These are phyloP conservation scores for Achlya flavicornis DNA, from an alignment of 2,888 invertebrate species.

Conservation along the genomic window DNA sequence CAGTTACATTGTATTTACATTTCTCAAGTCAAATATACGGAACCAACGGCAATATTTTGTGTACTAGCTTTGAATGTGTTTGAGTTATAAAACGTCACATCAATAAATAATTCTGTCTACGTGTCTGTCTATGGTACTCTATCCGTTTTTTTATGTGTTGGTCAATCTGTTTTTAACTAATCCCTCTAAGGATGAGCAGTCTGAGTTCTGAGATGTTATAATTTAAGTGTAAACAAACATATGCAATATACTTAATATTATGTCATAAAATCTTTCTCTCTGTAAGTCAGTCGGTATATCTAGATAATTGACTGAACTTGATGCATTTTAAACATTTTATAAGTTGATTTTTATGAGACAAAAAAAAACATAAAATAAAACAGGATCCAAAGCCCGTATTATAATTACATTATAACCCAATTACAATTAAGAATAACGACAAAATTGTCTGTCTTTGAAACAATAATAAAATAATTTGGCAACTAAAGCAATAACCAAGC, in stretches of 20 bases:
- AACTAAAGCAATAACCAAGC: not conserved
- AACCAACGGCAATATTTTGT: no score
- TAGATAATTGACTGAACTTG: no score
- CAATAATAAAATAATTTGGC: conserved; percentile 1
- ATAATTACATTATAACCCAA: not conserved
- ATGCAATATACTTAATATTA: not conserved
- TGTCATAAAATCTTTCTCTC: no score
- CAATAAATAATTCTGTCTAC: not conserved
- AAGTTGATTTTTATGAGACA: no score
- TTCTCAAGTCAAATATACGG: no score
- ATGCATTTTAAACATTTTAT: no score
- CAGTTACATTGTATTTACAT: no score
- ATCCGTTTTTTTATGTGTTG: not conserved
- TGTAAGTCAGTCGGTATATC: no score
- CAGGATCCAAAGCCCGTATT: no score
- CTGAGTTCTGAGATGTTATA: not conserved
- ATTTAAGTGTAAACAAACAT: not conserved
- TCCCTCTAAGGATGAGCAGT: not conserved
- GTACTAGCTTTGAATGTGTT: no score
- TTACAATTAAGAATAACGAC: not conserved
- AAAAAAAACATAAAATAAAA: no score
- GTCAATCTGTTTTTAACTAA: not conserved
- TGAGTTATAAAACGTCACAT: no score
- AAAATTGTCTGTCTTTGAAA: not conserved
- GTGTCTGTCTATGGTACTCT: not conserved